phyloP scores from a whole-genome alignment of 2,888 invertebrate species.

The Oegoconia quadripuncta region DNA sequence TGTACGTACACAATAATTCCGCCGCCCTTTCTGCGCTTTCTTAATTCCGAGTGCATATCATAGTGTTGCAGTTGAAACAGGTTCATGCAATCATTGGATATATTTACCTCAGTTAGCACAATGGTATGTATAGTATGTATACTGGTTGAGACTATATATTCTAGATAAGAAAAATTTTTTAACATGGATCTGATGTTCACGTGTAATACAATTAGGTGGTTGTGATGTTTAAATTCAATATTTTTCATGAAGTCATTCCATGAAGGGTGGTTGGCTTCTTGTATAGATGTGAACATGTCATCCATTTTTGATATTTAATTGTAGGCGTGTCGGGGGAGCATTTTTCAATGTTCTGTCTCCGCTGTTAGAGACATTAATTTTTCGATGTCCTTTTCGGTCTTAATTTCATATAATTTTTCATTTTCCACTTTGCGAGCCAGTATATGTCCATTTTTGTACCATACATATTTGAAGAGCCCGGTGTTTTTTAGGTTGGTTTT shows the following conservation, averaged over 20 bases:
- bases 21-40: conserved; percentile 10
- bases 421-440: conserved; percentile 5
- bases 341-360: background rate
- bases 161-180: conserved; percentile 16
- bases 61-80: conserved; percentile 10
- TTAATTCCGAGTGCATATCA: conserved; percentile 10
- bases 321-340: no score
- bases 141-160: conserved; percentile 11
- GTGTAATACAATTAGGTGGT: no score
- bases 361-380: background rate
- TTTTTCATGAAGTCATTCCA: no score
- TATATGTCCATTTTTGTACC: conserved; percentile 16
- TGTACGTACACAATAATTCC: conserved; percentile 12
- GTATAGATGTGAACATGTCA: no score
- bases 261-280: no score
- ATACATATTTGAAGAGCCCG: conserved; percentile 9
- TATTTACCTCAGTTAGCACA: conserved; percentile 16
- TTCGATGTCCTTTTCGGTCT: background rate
- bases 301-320: no score
- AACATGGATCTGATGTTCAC: conserved; percentile 10
- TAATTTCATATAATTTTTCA: conserved; percentile 1
- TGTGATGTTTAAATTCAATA: no score
- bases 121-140: conserved; percentile 11
- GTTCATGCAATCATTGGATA: conserved; percentile 3
- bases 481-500: conserved; percentile 12